Base-by-base conservation (phyloP, 2,888 invertebrate genomes). In the Eristalinus aeneus region DNA sequence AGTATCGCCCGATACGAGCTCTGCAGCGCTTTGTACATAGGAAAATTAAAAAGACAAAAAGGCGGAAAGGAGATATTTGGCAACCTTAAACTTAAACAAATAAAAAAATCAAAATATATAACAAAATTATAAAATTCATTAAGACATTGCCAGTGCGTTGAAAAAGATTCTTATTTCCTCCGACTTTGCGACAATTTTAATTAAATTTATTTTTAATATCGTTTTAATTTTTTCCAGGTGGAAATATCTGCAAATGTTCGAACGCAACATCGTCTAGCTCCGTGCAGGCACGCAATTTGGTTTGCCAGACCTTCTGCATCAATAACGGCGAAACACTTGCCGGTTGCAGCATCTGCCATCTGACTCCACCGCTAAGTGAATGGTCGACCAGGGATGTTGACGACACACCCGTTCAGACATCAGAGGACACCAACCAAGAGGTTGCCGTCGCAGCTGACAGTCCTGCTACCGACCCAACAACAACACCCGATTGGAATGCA, bases 401-500 rank as follows among this genome's bases (percentile, higher is more conserved):
- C 12, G 39, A 56, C 54, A 53, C 68, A 36, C 69, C 31, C 54
- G 64, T 34, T 16, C 53, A 54, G 1, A 39, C 46, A 60, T 34
- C 22, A 6, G 69, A 39, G 22, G 68, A 65, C 71, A 73, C 65
- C 6, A 61, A 32, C 2, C 32, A 10, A 31, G 63, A 20, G 16
- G 12, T 31, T n/a, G 22, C 32, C 56, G n/a, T 72, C 63, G 20
- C 53, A 31, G 10, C 68, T 23, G 54, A 34, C 23, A 63, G 68
- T 73, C 39, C 77, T 81, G 65, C 79, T 69, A 76, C 82, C 83
- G 69, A 61, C 60, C 27, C 80, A 72, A 56, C 89, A 5, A 89
- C 89, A 67, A 90, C 90, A 77, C 92, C 93, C 68, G 94, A 95
- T 72, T 96, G 96, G 96, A 91, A 94, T 20, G 93, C 93, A 73